Evolutionary conservation across 1,140 invertebrate species (phyloP), one percentile per base, ranked within the genome.

Genomic region (Bombyx mandarina): DNA sequence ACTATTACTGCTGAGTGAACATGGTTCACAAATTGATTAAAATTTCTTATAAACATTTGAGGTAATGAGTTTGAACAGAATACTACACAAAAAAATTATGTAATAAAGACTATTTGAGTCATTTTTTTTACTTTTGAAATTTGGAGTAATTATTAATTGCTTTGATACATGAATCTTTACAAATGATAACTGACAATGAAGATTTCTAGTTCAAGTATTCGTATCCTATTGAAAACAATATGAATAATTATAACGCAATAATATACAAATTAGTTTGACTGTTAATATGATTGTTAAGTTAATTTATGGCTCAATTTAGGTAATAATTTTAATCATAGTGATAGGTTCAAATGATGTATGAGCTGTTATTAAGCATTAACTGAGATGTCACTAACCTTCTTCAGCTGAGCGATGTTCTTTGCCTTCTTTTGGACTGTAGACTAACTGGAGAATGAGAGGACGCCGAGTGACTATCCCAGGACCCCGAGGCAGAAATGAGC

Each of bases 391-490:
- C 75, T 87, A 89, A 95, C 94, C 96, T 91, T 96, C 93, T 88
- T 95, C 94, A 61, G 94, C 89, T 61, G 91, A 93, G 69, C 97
- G 90, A 82, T 95, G 91, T 75, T 97, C 94, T 58, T 91, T 92
- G 81, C 98, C 97, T 67, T 97, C 95, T 81, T 96, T 93, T 6
- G 96, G 93, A 55, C 95, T 93, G 88, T 99, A 96, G 47, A 99
- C 92, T 12, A 99, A 86, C 86, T 99, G 99, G 7, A 99, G 89
- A 61, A 99, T 89, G 7, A 99, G 88, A 3, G 99, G 99, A 54
- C 98, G 89, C 60, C 99, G 89, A 3, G 99, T 99, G 1, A 99
- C 98, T 77, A 99, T 99, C 7, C 99, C 99, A 54, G 94, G 95
- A 47, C 99, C 99, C 72, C 99, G 90, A 9, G 99, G 99, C 54